Conservation (phyloP, 1,140 invertebrate species). For the Colletes gigas region DNA sequence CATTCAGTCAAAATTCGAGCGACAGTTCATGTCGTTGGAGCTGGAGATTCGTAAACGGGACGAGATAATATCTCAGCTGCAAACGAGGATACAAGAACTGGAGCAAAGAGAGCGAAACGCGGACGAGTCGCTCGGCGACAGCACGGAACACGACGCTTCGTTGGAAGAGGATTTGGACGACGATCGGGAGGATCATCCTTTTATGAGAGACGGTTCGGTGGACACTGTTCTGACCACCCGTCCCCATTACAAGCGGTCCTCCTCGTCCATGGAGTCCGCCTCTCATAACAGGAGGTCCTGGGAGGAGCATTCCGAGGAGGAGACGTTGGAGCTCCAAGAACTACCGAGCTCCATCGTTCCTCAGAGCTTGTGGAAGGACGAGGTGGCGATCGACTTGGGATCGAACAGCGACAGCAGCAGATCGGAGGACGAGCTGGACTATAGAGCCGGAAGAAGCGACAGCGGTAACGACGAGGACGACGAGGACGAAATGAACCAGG, state of each 20-base stretch:
- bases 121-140: slow-evolving; percentile 59
- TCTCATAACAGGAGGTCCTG: slow-evolving; percentile 79
- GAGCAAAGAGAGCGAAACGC: slow-evolving; percentile 77
- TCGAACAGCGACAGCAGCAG: slow-evolving; percentile 78
- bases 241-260: slow-evolving; percentile 70
- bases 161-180: slow-evolving; percentile 71
- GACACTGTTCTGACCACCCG: slow-evolving; percentile 81
- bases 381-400: slow-evolving; percentile 80
- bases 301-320: slow-evolving; percentile 83
- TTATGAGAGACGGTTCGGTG: slow-evolving; percentile 83
- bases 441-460: slow-evolving; percentile 54
- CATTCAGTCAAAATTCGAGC: slow-evolving; percentile 81
- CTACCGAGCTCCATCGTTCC: slow-evolving; percentile 80
- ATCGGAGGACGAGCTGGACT: slow-evolving; percentile 71
- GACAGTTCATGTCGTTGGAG: slow-evolving; percentile 87
- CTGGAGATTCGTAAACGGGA: slow-evolving; percentile 88
- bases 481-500: slow-evolving; percentile 68
- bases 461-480: slow-evolving; percentile 71
- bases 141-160: slow-evolving; percentile 68
- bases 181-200: slow-evolving; percentile 81
- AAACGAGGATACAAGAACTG: slow-evolving; percentile 86
- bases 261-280: slow-evolving; percentile 73
- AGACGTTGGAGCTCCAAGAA: slow-evolving; percentile 82
- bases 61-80: slow-evolving; percentile 89
- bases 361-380: slow-evolving; percentile 75